These are phyloP conservation scores for Poeciliopsis turneri DNA, from an alignment of 2,797 vertebrate genomes.

Conservation along the genomic window DNA sequence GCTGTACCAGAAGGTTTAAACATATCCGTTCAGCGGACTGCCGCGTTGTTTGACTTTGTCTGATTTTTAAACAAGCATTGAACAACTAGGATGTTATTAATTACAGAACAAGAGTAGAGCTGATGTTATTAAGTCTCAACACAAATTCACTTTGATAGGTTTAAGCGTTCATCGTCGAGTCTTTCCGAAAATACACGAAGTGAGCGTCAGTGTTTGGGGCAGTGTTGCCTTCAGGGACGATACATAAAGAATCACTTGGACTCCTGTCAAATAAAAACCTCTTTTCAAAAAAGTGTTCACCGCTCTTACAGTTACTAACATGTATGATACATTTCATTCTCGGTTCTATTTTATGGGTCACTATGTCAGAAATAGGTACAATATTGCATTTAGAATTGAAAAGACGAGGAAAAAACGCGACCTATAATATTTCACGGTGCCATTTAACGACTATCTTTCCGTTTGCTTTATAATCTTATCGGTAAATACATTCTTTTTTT, in stretches of 20 bases:
- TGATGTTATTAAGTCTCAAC: background rate
- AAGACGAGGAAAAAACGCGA: background rate
- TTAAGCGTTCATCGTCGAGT: background rate
- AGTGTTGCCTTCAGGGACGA: background rate
- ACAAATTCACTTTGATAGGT: background rate
- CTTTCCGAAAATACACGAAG: background rate
- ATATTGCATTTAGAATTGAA: background rate
- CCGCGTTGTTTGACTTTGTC: background rate
- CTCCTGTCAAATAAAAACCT: background rate
- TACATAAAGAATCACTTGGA: background rate
- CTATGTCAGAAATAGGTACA: background rate
- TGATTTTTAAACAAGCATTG: background rate
- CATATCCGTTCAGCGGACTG: background rate
- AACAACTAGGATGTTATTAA: background rate
- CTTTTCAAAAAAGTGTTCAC: background rate
- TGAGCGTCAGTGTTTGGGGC: background rate
- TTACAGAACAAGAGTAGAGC: background rate
- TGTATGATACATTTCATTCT: too few relatives aligned
- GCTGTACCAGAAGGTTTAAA: background rate
- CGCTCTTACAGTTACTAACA: background rate
- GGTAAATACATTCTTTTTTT: too few relatives aligned
- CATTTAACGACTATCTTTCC: background rate
- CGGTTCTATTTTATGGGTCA: background rate
- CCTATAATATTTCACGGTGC: background rate
- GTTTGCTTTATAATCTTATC: background rate